phyloP scores from a whole-genome alignment of 1,140 invertebrate species.

The Pentalonia nigronervosa region DNA sequence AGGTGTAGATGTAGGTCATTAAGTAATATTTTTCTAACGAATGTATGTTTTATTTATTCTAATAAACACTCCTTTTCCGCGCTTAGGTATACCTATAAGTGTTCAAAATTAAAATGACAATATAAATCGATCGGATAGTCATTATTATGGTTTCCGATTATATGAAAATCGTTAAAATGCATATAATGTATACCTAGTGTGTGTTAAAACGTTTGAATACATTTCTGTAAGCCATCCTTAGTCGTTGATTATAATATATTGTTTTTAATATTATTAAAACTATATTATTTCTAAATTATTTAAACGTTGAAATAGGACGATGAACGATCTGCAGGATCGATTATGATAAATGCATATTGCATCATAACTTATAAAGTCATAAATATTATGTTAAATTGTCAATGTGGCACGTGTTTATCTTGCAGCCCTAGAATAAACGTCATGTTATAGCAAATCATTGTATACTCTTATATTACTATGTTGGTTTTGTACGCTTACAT shows the following conservation, averaged over 20 bases:
- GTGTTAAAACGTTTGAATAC: background rate
- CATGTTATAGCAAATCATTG: background rate
- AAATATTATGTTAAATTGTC: background rate
- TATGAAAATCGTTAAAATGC: conserved; percentile 2
- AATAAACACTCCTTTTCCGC: background rate
- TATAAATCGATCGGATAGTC: background rate
- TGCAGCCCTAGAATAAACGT: background rate
- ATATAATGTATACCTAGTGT: background rate
- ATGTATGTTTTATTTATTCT: background rate
- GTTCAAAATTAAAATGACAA: background rate
- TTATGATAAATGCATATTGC: background rate
- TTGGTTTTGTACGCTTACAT: background rate
- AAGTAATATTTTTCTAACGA: conserved; percentile 36
- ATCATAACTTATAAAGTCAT: background rate
- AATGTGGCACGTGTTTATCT: background rate
- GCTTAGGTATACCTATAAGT: background rate
- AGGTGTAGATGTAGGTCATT: conserved; percentile 40
- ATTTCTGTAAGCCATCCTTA: background rate
- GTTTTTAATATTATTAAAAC: background rate
- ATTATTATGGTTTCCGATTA: conserved; percentile 15
- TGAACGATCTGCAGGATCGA: background rate
- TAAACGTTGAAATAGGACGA: background rate
- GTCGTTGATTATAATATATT: background rate
- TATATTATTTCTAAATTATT: background rate
- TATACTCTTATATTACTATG: background rate